phyloP scores from a whole-genome alignment of 2,888 invertebrate genomes.

The Trissolcus brochymenae region DNA sequence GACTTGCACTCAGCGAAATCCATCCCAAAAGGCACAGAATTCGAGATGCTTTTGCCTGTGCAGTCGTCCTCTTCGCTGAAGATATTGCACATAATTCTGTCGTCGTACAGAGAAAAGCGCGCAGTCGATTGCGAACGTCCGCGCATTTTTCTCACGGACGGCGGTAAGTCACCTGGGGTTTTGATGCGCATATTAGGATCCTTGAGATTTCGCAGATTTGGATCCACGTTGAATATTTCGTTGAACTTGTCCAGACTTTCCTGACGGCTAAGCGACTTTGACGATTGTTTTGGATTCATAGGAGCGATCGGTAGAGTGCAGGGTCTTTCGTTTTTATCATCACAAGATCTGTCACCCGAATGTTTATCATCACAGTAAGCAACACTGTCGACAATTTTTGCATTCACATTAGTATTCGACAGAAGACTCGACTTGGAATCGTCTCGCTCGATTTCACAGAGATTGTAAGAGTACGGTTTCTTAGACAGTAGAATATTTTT shows the following conservation, averaged over 20 bases:
- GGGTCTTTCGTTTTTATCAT: conserved; percentile 35
- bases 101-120: conserved; percentile 90
- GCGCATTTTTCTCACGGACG: conserved; percentile 84
- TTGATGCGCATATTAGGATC: conserved; percentile 88
- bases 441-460: conserved; percentile 70
- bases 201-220: conserved; percentile 81
- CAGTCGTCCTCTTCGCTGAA: conserved; percentile 75
- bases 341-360: conserved; percentile 66
- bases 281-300: conserved; percentile 48
- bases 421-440: conserved; percentile 72
- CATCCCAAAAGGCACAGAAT: conserved; percentile 72
- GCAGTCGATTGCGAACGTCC: conserved; percentile 82
- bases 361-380: conserved; percentile 76
- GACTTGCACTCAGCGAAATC: conserved; percentile 66
- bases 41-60: conserved; percentile 68
- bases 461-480: conserved; percentile 67
- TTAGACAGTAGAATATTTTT: conserved; percentile 76
- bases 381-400: conserved; percentile 73
- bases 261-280: conserved; percentile 78
- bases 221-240: conserved; percentile 84
- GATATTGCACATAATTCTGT: conserved; percentile 87
- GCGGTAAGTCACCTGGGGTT: conserved; percentile 89
- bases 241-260: conserved; percentile 86
- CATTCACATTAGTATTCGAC: conserved; percentile 57
- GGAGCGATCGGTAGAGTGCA: conserved; percentile 52